Evolutionary conservation across 2,797 vertebrate species (phyloP), one percentile per base, ranked within the genome.

Genomic region (Epinephelus malabaricus): DNA sequence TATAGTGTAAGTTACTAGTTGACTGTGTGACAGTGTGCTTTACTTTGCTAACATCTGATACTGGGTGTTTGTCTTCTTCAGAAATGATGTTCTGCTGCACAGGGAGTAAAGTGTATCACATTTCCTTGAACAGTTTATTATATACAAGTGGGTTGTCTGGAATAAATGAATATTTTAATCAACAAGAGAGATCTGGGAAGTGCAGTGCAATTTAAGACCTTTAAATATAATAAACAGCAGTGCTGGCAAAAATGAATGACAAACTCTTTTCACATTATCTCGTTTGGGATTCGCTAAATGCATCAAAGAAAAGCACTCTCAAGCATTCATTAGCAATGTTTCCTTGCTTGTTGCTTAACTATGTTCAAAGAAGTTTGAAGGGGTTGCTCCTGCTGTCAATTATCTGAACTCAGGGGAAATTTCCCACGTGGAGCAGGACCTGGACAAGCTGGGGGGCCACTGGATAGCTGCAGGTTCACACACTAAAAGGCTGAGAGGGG

Each of bases 401-500:
- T 38, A 45, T 38, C 30, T 54, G 46, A 78, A 68, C 49, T 55
- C 60, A 27, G 45, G 55, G 69, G 18, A 68, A 68, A 79, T 84
- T 86, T 88, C 81, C 84, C 81, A 49, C 56, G 85, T 87, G 83
- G 71, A 79, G 34, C 21, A 21, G 49, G 60, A 65, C 55, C 79
- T 34, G 74, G 58, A 50, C n/a, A 34, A 73, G 69, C 34, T 40
- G 49, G 65, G 34, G 45, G 58, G 59, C 46, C 18, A 53, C 69
- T 49, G 78, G 64, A 76, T 46, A 6, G 61, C 60, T 50, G 40
- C 47, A 67, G 69, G 79, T 71, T 75, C 62, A 72, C 73, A 62
- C 40, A 85, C 45, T 69, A 9, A 27, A 78, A 76, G 80, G 76
- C 85, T 83, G 84, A 34, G 86, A 47, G 64, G 86, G 86, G 73